Conservation (phyloP, 2,113 vertebrate species). For the Myiozetetes cayanensis region DNA sequence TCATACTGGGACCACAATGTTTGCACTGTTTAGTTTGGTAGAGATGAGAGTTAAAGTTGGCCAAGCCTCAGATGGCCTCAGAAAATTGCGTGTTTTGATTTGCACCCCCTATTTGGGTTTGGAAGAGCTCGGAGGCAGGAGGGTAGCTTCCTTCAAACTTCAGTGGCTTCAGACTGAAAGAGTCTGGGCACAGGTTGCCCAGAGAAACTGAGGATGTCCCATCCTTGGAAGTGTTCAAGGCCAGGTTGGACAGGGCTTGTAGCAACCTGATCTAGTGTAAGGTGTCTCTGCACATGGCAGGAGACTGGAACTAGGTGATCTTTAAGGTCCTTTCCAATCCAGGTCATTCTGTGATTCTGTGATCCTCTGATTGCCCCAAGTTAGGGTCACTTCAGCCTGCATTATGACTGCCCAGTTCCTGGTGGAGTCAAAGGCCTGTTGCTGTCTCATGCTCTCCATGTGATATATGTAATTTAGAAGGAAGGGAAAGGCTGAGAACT, state of each 20-base stretch:
- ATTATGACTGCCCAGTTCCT: background rate
- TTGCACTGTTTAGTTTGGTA: background rate
- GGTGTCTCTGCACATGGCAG: background rate
- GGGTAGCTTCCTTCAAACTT: background rate
- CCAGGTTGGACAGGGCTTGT: background rate
- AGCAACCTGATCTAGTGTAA: background rate
- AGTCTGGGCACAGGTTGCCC: background rate
- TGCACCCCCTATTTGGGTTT: background rate
- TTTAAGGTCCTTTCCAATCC: background rate
- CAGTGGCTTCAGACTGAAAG: background rate
- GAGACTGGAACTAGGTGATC: background rate
- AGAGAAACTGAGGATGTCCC: background rate
- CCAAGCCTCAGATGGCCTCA: background rate
- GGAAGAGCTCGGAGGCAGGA: background rate
- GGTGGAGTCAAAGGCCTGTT: background rate
- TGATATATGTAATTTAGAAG: background rate
- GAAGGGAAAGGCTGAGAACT: background rate
- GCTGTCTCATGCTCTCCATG: background rate
- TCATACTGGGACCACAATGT: background rate
- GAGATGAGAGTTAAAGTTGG: background rate
- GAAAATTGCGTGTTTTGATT: background rate
- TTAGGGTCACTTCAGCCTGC: background rate
- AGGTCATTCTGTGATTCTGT: background rate
- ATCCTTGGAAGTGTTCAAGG: background rate
- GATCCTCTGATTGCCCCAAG: background rate